Evolutionary conservation across 2,113 vertebrate genomes (phyloP).

Genomic region (Entelurus aequoreus): DNA sequence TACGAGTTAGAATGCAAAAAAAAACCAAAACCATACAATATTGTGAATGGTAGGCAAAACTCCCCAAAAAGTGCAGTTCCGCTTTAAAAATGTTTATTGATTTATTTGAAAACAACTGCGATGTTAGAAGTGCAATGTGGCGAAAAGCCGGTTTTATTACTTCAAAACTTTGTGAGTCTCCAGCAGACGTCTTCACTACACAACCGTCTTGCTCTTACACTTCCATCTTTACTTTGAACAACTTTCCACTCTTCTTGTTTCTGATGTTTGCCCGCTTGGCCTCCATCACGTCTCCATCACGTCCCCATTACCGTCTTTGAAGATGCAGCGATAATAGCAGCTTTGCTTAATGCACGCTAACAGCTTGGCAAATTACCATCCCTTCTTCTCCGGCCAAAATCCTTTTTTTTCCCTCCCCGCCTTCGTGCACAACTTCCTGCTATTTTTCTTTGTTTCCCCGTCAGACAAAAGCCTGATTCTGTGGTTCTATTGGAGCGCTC

Average conservation of each 20-base stretch:
- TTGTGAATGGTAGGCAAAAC: too few relatives aligned
- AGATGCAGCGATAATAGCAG: conserved; percentile 19
- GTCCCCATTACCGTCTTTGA: conserved; percentile 22
- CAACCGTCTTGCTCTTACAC: not conserved
- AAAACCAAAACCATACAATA: too few relatives aligned
- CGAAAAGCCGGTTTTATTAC: too few relatives aligned
- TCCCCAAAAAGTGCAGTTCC: too few relatives aligned
- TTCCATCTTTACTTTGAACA: not conserved
- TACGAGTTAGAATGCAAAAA: too few relatives aligned
- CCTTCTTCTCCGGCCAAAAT: conserved; percentile 44
- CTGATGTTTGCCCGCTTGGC: conserved; percentile 16
- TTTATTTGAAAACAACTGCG: too few relatives aligned
- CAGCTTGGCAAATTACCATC: conserved; percentile 30
- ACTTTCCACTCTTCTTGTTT: conserved; percentile 7
- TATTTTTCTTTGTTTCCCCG: conserved; percentile 44
- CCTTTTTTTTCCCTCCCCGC: conserved; percentile 21
- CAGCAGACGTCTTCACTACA: too few relatives aligned
- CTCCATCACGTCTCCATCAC: not conserved
- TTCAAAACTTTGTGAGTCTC: too few relatives aligned
- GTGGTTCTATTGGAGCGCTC: conserved; percentile 55
- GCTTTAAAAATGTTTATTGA: too few relatives aligned
- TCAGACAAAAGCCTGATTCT: conserved; percentile 62
- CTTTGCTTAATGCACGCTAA: conserved; percentile 33
- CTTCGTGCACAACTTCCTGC: conserved; percentile 51
- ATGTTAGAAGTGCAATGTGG: too few relatives aligned